Percentiles rank a stretch among this genome's conserved stretches.
Conservation (phyloP, 1,140 invertebrate species). For the Panagrolaimus sp. region DNA sequence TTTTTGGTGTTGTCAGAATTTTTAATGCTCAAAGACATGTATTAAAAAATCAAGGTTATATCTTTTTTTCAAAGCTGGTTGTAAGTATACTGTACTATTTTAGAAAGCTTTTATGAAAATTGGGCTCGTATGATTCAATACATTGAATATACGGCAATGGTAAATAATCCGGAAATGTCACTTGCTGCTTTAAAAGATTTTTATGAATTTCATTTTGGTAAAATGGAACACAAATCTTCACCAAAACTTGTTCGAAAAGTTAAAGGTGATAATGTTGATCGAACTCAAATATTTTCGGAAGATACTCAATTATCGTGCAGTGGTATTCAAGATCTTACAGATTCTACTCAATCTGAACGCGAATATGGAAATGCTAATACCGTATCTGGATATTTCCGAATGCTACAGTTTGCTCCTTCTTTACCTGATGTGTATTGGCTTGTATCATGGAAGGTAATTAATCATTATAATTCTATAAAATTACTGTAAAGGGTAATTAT, state of each 20-base stretch:
- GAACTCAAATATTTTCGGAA: conserved; percentile 5
- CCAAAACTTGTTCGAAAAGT: conserved; percentile 56
- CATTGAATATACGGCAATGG: conserved; percentile 60
- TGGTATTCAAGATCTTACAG: background rate
- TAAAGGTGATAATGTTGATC: background rate
- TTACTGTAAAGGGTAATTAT: background rate
- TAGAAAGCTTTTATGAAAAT: conserved; percentile 38
- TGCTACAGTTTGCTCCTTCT: conserved; percentile 21
- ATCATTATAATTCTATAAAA: conserved; percentile 19
- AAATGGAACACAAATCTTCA: conserved; percentile 34
- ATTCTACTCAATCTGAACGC: background rate
- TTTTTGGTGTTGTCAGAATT: conserved; percentile 57
- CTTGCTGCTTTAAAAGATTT: conserved; percentile 63
- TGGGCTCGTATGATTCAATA: conserved; percentile 49
- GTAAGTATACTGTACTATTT: background rate
- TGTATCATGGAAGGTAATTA: conserved; percentile 41
- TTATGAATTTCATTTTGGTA: conserved; percentile 21
- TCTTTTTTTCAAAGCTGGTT: background rate
- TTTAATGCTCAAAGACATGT: conserved; percentile 50
- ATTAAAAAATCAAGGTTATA: background rate
- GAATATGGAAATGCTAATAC: background rate
- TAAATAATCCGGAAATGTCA: conserved; percentile 62
- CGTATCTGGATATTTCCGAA: background rate
- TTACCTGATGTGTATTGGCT: conserved; percentile 45
- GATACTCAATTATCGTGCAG: background rate